Evolutionary conservation across 2,797 vertebrate genomes (phyloP).

Genomic region (Anas flavirostris): DNA sequence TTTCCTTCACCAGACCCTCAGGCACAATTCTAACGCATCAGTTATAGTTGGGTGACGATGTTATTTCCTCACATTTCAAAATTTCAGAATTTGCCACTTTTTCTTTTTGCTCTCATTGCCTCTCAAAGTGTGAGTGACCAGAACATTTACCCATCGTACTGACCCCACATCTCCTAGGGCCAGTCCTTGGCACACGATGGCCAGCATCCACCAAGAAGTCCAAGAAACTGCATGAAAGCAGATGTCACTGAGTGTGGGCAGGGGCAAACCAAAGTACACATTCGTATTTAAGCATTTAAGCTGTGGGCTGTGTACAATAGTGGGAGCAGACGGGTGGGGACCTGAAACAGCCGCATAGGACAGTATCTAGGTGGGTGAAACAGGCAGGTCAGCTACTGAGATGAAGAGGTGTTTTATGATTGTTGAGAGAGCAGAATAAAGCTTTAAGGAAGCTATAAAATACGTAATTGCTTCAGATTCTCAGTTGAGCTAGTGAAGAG

Average conservation of each 20-base stretch:
- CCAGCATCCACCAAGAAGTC: background rate
- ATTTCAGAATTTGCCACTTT: background rate
- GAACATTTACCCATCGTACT: background rate
- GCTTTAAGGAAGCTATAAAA: constrained; percentile 1
- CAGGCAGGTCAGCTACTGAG: background rate
- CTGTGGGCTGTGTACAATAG: rapidly evolving
- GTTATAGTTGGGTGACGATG: background rate
- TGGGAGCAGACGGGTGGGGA: rapidly evolving
- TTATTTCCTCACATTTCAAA: rapidly evolving
- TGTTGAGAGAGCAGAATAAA: background rate
- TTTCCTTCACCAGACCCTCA: background rate
- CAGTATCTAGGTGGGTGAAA: background rate
- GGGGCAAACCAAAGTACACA: rapidly evolving
- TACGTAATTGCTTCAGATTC: constrained; percentile 19
- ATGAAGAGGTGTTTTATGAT: background rate
- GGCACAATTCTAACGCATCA: rapidly evolving
- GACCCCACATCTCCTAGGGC: background rate
- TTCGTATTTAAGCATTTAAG: background rate
- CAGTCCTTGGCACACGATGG: rapidly evolving
- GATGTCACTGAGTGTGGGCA: rapidly evolving
- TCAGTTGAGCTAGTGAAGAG: background rate
- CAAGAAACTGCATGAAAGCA: background rate
- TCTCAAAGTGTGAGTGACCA: rapidly evolving
- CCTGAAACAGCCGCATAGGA: background rate
- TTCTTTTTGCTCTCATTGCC: background rate